Evolutionary conservation across 2,797 vertebrate species (phyloP).

Genomic region (Propithecus deckenii): DNA sequence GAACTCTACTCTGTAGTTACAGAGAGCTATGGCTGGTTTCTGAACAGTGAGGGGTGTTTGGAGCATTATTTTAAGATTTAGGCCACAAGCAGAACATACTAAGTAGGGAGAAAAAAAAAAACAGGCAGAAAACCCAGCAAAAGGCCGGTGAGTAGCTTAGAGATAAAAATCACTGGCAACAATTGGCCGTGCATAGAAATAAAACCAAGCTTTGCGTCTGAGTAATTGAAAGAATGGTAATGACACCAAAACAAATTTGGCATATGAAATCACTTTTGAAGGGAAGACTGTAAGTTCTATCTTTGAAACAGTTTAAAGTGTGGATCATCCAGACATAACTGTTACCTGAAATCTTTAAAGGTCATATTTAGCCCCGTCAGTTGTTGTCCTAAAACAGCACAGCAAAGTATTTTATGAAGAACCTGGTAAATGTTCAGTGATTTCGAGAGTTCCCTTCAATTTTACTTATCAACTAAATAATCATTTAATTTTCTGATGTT

Average conservation of each 20-base stretch:
- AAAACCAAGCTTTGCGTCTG: neutral
- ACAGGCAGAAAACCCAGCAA: slow-evolving; percentile 6
- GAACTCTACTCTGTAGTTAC: neutral
- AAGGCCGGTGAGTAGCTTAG: neutral
- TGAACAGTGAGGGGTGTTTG: neutral
- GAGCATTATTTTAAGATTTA: slow-evolving; percentile 37
- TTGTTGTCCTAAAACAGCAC: neutral
- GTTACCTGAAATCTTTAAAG: slow-evolving; percentile 32
- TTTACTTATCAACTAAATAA: slow-evolving; percentile 3
- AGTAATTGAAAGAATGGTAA: neutral
- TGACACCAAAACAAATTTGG: neutral
- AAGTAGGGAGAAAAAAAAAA: neutral
- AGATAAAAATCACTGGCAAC: neutral
- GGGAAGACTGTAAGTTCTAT: neutral
- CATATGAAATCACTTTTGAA: neutral
- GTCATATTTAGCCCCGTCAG: neutral
- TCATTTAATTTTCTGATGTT: slow-evolving; percentile 33
- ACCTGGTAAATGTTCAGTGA: neutral
- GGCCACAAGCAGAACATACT: neutral
- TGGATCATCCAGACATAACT: neutral
- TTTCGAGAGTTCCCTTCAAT: slow-evolving; percentile 23
- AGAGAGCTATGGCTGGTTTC: neutral
- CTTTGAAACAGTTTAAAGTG: neutral
- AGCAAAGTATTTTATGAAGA: neutral
- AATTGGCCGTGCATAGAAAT: neutral